Percentiles rank a stretch among this genome's conserved stretches.
Conservation (phyloP, 2,113 vertebrate species). For the Megaceryle torquata region DNA sequence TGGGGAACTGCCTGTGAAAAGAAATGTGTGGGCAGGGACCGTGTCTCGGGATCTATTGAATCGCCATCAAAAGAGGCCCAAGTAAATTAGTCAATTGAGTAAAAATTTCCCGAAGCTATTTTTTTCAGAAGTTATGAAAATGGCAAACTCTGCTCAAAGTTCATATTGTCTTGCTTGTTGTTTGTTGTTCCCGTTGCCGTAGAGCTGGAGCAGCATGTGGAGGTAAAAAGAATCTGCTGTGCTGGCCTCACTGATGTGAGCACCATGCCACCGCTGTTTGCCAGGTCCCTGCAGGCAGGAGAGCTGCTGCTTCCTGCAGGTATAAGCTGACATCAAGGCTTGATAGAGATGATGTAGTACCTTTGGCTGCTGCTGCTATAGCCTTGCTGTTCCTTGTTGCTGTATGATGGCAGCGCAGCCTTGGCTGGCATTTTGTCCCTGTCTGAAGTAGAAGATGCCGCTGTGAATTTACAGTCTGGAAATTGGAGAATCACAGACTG, state of each 20-base stretch:
- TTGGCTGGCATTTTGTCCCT: background rate
- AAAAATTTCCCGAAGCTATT: background rate
- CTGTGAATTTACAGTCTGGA: background rate
- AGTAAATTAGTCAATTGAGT: background rate
- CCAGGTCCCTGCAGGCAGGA: rapidly evolving
- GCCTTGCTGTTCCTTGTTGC: background rate
- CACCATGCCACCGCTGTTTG: rapidly evolving
- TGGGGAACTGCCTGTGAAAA: background rate
- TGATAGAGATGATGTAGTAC: background rate
- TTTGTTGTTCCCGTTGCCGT: background rate
- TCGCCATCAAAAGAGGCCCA: background rate
- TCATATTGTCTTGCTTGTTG: background rate
- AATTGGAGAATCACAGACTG: background rate
- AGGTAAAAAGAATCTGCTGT: background rate
- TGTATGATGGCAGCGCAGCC: background rate
- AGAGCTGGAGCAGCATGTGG: background rate
- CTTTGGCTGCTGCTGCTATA: background rate
- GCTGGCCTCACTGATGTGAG: rapidly evolving
- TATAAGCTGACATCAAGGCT: background rate
- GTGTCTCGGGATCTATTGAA: background rate
- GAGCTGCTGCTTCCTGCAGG: background rate
- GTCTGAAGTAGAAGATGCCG: background rate
- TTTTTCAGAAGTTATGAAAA: background rate
- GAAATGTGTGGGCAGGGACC: background rate
- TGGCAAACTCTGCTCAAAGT: background rate